Evolutionary conservation across 2,113 vertebrate species (phyloP), one percentile per base, ranked within the genome.

Genomic region (Spea bombifrons): DNA sequence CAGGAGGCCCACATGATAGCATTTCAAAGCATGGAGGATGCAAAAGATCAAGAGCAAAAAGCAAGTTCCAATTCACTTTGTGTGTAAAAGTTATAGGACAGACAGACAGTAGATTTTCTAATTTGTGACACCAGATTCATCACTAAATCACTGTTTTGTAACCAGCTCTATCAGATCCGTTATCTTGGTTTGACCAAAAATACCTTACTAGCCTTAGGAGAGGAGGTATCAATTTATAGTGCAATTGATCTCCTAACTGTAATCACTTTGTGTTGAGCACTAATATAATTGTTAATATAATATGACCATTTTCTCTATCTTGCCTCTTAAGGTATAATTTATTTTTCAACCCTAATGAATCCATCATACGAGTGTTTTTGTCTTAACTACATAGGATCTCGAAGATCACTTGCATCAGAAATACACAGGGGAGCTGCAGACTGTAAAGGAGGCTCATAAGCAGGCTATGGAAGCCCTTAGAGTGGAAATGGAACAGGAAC

Each of bases 391-490:
- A 8, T 82, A 98, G 96, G 95, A 95, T 13, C 84, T 98, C 85
- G 97, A 98, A 86, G 94, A 94, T 83, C 94, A 91, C 75, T 94
- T 99, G 67, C 93, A 96, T 71, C 94, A 95, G 48, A 96, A 97
- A 61, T 95, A 99, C 84, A 94, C 93, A 0, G 90, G 93, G 78
- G 96, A 99, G 87, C 92, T 99, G 71, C 95, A 97, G 81, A 91
- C 92, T 3, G 84, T 97, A 75, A 93, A 96, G 84, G 97, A 98
- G 75, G 92, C 95, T 16, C 96, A 98, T 86, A 94, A 94, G 73
- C 95, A 97, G 85, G 95, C 94, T 66, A 94, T 98, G 84, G 95
- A 99, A 88, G 94, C 93, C 44, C 95, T 99, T 84, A 95, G 96
- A 81, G 78, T 97, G 85, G 96, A 98, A 86, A 98, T 98, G 66